Conservation (phyloP, 2,888 invertebrate genomes). For the Bombyx huttoni region DNA sequence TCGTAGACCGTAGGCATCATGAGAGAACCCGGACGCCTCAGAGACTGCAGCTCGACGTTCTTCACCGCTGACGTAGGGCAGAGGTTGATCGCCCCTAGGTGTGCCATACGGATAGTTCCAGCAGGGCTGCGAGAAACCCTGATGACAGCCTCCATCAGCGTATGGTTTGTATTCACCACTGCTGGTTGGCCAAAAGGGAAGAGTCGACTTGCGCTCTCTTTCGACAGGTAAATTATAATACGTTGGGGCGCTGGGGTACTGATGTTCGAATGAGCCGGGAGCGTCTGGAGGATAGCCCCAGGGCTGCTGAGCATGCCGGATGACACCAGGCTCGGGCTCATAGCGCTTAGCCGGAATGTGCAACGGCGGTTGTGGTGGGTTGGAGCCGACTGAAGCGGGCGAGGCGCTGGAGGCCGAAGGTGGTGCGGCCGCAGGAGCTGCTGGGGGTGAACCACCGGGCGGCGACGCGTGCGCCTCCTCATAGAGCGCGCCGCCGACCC, state of each 20-base stretch:
- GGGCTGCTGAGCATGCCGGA: conserved; percentile 82
- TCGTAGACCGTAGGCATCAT: conserved; percentile 82
- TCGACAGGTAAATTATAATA: conserved; percentile 83
- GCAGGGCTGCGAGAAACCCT: conserved; percentile 80
- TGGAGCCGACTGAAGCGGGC: conserved; percentile 75
- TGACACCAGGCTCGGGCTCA: conserved; percentile 78
- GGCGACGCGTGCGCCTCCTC: conserved; percentile 78
- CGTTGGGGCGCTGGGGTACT: conserved; percentile 78
- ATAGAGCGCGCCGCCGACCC: conserved; percentile 82
- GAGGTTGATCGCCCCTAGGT: conserved; percentile 76
- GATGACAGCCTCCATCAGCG: conserved; percentile 75
- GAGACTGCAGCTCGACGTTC: conserved; percentile 78
- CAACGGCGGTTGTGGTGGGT: conserved; percentile 83
- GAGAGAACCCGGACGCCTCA: conserved; percentile 77
- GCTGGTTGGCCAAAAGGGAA: conserved; percentile 79
- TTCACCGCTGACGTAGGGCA: conserved; percentile 80
- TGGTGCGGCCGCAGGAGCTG: conserved; percentile 79
- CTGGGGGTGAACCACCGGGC: conserved; percentile 74
- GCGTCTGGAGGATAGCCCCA: conserved; percentile 84
- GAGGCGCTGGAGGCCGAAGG: conserved; percentile 69
- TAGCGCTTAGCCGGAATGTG: conserved; percentile 92
- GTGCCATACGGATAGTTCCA: conserved; percentile 80
- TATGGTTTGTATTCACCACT: conserved; percentile 77
- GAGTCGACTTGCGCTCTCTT: conserved; percentile 74
- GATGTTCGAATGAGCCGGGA: conserved; percentile 76